These are phyloP conservation scores for Chironomus riparius DNA, from an alignment of 2,888 invertebrate species.

Conservation along the genomic window DNA sequence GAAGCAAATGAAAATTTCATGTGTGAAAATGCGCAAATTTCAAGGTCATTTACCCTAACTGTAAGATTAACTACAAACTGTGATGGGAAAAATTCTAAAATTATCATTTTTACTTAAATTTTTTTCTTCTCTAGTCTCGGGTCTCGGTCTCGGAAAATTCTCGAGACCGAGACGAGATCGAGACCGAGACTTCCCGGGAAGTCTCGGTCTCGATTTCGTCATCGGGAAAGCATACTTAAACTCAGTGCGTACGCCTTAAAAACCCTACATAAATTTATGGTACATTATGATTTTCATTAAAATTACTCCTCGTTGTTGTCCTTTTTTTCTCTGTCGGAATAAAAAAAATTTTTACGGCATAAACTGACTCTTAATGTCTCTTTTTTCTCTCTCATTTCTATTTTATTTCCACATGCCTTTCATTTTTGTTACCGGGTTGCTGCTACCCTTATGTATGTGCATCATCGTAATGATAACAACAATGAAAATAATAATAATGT, in stretches of 20 bases:
- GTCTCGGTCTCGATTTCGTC: no score
- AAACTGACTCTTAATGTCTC: slow-evolving; percentile 10
- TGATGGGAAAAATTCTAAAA: no score
- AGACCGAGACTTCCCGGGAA: no score
- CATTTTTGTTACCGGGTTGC: background rate
- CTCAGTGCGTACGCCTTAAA: background rate
- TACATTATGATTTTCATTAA: slow-evolving; percentile 15
- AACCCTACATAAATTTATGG: background rate
- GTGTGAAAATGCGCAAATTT: no score
- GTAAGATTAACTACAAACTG: no score
- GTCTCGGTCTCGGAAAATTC: no score
- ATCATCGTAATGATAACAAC: background rate
- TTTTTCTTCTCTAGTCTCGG: no score
- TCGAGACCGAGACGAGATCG: no score
- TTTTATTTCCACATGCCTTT: background rate
- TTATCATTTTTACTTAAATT: no score
- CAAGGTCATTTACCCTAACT: no score
- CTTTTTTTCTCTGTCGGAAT: background rate
- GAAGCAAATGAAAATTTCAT: no score
- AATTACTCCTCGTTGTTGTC: background rate
- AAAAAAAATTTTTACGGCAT: background rate
- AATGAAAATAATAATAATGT: background rate
- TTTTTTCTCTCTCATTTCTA: background rate
- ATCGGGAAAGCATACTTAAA: no score
- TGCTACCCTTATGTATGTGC: background rate